Conservation (phyloP, 2,888 invertebrate genomes). For the Ormyrus nitidulus region DNA sequence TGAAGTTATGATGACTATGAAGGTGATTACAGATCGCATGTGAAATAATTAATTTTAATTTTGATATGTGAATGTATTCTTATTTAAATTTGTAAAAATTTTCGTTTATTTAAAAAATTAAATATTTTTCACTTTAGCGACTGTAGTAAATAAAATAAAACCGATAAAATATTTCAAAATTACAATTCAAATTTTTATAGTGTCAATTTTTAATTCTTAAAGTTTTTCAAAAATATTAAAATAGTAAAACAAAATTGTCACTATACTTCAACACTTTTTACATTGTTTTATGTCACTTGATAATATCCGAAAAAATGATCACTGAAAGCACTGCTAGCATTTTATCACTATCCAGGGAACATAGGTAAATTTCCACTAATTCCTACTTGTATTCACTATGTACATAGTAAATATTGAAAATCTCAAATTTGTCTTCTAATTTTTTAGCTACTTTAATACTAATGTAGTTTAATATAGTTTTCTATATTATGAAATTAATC, state of each 20-base stretch:
- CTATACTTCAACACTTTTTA: neutral
- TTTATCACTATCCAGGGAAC: slow-evolving; percentile 29
- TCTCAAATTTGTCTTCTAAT: too few species aligned
- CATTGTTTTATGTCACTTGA: neutral
- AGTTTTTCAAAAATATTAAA: neutral
- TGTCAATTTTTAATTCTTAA: neutral
- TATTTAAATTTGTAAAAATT: neutral
- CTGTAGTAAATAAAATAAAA: neutral
- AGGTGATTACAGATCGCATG: slow-evolving; percentile 40
- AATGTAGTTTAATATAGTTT: neutral
- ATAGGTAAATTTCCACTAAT: slow-evolving; percentile 27
- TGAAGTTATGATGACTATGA: slow-evolving; percentile 32
- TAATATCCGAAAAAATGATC: neutral
- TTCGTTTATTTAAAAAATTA: neutral
- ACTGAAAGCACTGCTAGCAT: slow-evolving; percentile 25
- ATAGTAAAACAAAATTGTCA: neutral
- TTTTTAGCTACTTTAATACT: neutral
- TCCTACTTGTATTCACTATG: neutral
- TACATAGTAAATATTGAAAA: slow-evolving; percentile 16
- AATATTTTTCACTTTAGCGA: neutral
- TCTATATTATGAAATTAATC: neutral
- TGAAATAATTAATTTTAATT: slow-evolving; percentile 9
- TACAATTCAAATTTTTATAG: neutral
- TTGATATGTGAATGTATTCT: neutral
- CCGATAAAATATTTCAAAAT: neutral